Conservation (phyloP, 2,888 invertebrate genomes). For the Epistrophe eligans region DNA sequence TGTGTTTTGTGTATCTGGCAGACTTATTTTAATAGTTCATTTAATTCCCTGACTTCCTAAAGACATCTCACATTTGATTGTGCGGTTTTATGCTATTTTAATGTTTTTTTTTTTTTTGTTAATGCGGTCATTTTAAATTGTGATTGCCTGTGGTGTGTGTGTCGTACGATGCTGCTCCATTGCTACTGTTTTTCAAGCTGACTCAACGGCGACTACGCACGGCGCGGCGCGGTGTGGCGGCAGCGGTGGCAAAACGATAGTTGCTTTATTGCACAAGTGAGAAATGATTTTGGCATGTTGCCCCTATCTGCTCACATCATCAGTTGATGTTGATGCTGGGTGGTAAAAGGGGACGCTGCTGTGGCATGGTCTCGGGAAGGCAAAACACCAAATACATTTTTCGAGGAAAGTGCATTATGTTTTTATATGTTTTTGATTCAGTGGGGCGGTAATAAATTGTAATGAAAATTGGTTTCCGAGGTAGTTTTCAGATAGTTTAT, state of each 20-base stretch:
- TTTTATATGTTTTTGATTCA: constrained; percentile 6
- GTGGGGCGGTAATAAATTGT: not conserved
- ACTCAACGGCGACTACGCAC: not conserved
- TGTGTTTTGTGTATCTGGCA: not conserved
- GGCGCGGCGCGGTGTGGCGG: not conserved
- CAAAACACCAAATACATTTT: too few relatives aligned
- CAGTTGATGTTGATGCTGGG: constrained; percentile 1
- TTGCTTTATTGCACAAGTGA: constrained; percentile 19
- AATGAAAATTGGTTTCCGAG: constrained; percentile 4
- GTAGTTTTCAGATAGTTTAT: not conserved
- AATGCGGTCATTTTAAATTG: constrained; percentile 45
- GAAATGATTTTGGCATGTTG: constrained; percentile 69
- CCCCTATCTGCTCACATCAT: constrained; percentile 36
- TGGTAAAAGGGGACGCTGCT: not conserved
- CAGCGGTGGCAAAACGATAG: not conserved
- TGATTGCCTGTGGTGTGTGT: constrained; percentile 31
- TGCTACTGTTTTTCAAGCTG: constrained; percentile 19
- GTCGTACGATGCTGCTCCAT: constrained; percentile 6
- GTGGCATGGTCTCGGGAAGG: constrained; percentile 1
- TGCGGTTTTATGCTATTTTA: constrained; percentile 5
- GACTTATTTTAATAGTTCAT: constrained; percentile 14
- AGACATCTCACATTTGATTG: constrained; percentile 19
- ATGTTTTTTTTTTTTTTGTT: not conserved
- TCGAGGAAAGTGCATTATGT: constrained; percentile 3
- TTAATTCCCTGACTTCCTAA: not conserved